A percentile compares a stretch with the other conserved stretches of the same genome.
phyloP scores from a whole-genome alignment of 2,113 vertebrate genomes.

The Crocuta crocuta region DNA sequence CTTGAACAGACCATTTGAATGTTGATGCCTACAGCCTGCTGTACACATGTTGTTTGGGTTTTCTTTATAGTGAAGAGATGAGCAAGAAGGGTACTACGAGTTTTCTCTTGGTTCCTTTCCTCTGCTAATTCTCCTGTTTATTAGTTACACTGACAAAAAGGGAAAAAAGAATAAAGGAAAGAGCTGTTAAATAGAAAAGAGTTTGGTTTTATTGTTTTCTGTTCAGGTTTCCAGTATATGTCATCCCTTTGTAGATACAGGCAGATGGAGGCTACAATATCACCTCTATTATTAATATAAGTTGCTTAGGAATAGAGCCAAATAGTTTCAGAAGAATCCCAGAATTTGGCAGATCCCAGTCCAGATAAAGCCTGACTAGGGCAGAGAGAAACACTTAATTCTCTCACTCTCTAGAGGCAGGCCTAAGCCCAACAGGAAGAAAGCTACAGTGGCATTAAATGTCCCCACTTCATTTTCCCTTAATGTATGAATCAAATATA shows the following conservation, averaged over 20 bases:
- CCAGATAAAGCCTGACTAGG: neutral
- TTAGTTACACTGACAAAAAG: neutral
- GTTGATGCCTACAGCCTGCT: neutral
- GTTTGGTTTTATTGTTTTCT: conserved; percentile 39
- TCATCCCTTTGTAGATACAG: neutral
- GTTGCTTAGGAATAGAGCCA: neutral
- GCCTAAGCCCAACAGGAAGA: neutral
- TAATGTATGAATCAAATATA: neutral
- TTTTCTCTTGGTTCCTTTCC: conserved; percentile 30
- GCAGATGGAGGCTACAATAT: neutral
- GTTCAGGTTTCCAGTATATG: neutral
- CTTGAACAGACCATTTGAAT: neutral
- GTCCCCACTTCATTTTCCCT: neutral
- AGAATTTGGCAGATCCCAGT: neutral
- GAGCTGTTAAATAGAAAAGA: conserved; percentile 32
- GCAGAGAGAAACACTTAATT: neutral
- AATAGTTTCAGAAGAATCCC: conserved; percentile 16
- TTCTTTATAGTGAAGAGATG: neutral
- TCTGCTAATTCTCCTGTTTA: neutral
- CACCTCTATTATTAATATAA: neutral
- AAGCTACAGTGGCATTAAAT: neutral
- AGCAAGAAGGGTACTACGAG: neutral
- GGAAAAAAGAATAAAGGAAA: neutral
- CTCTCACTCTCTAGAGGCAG: neutral
- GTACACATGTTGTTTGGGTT: neutral